Evolutionary conservation across 2,113 vertebrate genomes (phyloP).

Genomic region (Python bivittatus): DNA sequence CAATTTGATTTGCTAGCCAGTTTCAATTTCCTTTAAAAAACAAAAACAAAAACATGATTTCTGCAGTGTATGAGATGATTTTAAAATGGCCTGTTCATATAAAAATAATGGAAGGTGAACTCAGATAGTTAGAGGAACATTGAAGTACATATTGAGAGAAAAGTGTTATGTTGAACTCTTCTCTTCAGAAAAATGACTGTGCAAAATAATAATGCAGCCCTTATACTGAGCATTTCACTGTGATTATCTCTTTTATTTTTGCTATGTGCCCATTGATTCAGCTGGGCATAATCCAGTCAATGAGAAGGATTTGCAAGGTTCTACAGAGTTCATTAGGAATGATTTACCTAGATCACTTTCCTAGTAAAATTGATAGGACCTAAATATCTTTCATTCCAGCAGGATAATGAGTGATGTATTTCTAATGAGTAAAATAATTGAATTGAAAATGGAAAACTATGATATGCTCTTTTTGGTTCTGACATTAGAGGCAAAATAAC

Average conservation of each 20-base stretch:
- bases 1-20: conserved; percentile 41
- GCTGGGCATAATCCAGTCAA: not conserved
- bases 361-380: not conserved
- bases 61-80: conserved; percentile 39
- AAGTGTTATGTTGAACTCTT: conserved; percentile 10
- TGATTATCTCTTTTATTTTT: not conserved
- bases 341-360: not conserved
- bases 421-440: not conserved
- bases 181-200: conserved; percentile 3
- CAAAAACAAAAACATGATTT: conserved; percentile 22
- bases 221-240: not conserved
- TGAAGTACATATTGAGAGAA: conserved; percentile 35
- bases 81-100: conserved; percentile 44
- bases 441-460: not conserved
- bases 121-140: conserved; percentile 25
- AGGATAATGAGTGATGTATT: not conserved
- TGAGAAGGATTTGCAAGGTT: not conserved
- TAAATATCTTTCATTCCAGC: not conserved
- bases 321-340: not conserved
- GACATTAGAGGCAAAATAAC: not conserved
- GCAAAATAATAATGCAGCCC: not conserved
- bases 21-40: conserved; percentile 47
- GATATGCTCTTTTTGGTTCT: not conserved
- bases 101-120: conserved; percentile 48
- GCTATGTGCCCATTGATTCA: not conserved